phyloP scores from a whole-genome alignment of 2,113 vertebrate species.

The Mionectes macconnelli region DNA sequence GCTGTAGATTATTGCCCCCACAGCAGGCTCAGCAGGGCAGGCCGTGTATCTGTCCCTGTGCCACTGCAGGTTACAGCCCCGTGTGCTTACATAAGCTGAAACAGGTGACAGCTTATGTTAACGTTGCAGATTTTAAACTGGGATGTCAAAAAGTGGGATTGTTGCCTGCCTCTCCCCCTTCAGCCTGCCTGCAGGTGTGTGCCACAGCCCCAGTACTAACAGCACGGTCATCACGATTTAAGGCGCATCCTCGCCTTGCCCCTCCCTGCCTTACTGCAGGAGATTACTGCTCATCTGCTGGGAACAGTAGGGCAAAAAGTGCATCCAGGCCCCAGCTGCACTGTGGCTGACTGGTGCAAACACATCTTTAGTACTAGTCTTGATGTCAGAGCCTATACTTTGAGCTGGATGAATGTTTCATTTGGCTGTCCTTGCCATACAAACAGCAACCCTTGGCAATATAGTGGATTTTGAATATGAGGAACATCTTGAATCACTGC shows the following conservation, averaged over 20 bases:
- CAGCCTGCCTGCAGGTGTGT: background rate
- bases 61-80: background rate
- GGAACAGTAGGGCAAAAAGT: background rate
- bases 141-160: background rate
- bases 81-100: background rate
- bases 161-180: background rate
- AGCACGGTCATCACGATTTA: rapidly evolving
- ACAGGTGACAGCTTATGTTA: background rate
- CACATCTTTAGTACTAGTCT: background rate
- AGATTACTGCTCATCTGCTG: background rate
- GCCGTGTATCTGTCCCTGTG: background rate
- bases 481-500: background rate
- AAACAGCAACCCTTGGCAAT: background rate
- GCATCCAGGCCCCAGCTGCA: background rate
- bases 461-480: background rate
- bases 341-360: background rate
- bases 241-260: background rate
- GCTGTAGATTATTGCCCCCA: background rate
- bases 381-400: too few relatives aligned
- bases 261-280: background rate
- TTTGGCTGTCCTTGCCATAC: background rate
- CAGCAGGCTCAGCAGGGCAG: background rate
- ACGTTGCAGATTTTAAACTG: background rate
- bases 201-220: background rate
- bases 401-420: background rate